Conservation (phyloP, 2,797 vertebrate species). For the Buphagus erythrorhynchus region DNA sequence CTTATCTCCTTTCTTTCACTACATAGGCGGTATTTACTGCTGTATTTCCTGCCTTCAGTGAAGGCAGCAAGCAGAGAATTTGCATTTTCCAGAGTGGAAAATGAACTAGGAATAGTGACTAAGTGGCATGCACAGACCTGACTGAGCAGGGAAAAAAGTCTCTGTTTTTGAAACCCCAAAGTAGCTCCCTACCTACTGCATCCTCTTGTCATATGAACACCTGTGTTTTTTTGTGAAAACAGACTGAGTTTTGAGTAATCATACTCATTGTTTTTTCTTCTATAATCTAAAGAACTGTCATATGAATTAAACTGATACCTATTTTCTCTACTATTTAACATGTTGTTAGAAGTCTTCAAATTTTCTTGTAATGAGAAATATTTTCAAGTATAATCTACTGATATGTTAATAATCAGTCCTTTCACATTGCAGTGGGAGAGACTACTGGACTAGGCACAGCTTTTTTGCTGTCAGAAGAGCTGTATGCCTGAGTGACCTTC, state of each 20-base stretch:
- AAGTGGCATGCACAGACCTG: background rate
- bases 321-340: background rate
- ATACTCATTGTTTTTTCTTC: background rate
- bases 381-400: background rate
- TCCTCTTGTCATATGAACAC: background rate
- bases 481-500: constrained; percentile 44
- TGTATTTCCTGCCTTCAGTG: background rate
- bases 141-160: background rate
- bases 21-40: background rate
- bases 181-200: background rate
- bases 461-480: constrained; percentile 2
- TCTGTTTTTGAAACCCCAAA: background rate
- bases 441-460: background rate
- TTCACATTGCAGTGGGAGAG: background rate
- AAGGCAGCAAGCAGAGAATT: background rate
- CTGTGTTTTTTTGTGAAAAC: background rate
- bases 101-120: background rate
- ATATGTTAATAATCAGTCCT: background rate
- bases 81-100: background rate
- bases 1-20: background rate
- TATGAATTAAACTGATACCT: background rate
- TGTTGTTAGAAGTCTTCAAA: background rate
- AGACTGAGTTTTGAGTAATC: background rate
- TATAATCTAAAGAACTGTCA: background rate
- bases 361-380: background rate